These are phyloP conservation scores for Bombus picipes DNA, from an alignment of 1,140 invertebrate genomes.

Conservation along the genomic window DNA sequence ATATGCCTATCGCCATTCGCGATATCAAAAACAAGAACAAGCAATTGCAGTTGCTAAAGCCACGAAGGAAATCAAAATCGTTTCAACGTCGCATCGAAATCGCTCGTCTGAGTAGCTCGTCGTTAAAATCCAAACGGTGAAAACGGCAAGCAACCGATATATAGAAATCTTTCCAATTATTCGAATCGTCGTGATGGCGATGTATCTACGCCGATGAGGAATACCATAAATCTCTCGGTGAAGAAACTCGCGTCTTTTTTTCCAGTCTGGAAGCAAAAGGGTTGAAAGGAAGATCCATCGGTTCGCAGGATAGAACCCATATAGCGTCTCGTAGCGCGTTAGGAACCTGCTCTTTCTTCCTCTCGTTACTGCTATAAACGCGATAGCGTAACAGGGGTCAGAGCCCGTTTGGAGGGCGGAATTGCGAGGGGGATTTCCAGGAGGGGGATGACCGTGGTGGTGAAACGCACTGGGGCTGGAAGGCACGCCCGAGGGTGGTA, in stretches of 20 bases:
- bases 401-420: constrained; percentile 71
- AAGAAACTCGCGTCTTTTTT: background rate
- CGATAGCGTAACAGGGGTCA: constrained; percentile 69
- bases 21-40: background rate
- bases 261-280: background rate
- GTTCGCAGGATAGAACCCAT: constrained; percentile 24
- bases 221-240: background rate
- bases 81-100: background rate
- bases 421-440: constrained; percentile 67
- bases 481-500: constrained; percentile 64
- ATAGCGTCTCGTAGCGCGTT: constrained; percentile 34
- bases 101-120: background rate
- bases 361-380: constrained; percentile 56
- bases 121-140: background rate
- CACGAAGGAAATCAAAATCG: background rate
- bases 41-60: background rate
- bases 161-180: too few relatives aligned
- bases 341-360: constrained; percentile 55
- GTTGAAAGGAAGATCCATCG: constrained; percentile 25
- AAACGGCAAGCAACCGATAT: background rate
- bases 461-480: constrained; percentile 61
- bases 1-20: too few relatives aligned
- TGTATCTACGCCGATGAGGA: background rate
- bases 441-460: constrained; percentile 59
- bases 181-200: too few relatives aligned